Percentiles rank a stretch among this genome's conserved stretches.
These are phyloP conservation scores for Lacanobia oleracea DNA, from an alignment of 2,888 invertebrate species.

Conservation along the genomic window DNA sequence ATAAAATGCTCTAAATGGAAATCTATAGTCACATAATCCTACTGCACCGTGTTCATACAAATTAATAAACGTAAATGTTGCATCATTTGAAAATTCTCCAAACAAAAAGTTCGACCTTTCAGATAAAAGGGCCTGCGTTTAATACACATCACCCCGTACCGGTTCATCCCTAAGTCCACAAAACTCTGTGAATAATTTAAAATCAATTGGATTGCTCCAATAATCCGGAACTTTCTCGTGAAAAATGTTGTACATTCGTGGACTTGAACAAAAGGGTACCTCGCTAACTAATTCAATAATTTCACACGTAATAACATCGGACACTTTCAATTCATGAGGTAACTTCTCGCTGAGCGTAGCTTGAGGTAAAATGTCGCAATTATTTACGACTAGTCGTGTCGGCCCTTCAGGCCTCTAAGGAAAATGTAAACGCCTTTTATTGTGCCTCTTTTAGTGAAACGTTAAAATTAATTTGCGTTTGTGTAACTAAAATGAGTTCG, in stretches of 20 bases:
- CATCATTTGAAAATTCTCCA: slow-evolving; percentile 48
- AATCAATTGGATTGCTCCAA: slow-evolving; percentile 72
- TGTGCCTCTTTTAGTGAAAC: slow-evolving; percentile 74
- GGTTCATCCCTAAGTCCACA: slow-evolving; percentile 67
- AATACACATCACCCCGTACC: slow-evolving; percentile 60
- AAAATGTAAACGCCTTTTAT: slow-evolving; percentile 76
- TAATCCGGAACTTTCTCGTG: slow-evolving; percentile 63
- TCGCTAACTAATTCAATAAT: slow-evolving; percentile 61
- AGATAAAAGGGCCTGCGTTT: slow-evolving; percentile 56
- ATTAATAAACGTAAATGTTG: slow-evolving; percentile 45
- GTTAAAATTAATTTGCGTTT: slow-evolving; percentile 77
- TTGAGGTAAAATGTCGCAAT: slow-evolving; percentile 79
- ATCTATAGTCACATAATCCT: slow-evolving; percentile 28
- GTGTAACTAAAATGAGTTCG: slow-evolving; percentile 68
- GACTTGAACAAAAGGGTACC: slow-evolving; percentile 32
- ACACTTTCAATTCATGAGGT: slow-evolving; percentile 76
- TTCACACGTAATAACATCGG: slow-evolving; percentile 67
- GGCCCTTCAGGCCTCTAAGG: slow-evolving; percentile 72
- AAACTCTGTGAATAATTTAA: slow-evolving; percentile 73
- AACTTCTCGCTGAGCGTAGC: slow-evolving; percentile 76
- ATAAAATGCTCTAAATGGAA: slow-evolving; percentile 44
- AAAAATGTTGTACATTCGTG: slow-evolving; percentile 64
- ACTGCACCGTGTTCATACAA: slow-evolving; percentile 6
- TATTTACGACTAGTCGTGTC: slow-evolving; percentile 78
- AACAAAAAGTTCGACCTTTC: slow-evolving; percentile 56